phyloP scores from a whole-genome alignment of 2,797 vertebrate species.

The Loris lydekkerianus region DNA sequence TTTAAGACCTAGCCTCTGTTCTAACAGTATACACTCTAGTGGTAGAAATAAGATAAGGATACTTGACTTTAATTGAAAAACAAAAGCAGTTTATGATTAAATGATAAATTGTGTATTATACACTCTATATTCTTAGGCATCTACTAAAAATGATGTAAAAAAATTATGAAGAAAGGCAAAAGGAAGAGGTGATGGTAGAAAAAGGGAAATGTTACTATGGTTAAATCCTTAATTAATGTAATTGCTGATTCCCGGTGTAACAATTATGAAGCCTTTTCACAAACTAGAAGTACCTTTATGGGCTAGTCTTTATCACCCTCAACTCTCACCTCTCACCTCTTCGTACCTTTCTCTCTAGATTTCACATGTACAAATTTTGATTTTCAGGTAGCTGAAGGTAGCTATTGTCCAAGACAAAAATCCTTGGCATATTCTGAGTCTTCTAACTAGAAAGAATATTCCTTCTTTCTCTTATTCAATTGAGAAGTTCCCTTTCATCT shows the following conservation, averaged over 20 bases:
- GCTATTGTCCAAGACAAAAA: background rate
- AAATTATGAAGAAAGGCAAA: background rate
- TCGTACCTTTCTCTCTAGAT: background rate
- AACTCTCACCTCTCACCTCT: background rate
- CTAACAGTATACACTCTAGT: background rate
- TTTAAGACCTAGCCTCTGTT: background rate
- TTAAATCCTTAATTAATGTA: conserved; percentile 3
- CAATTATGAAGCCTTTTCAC: background rate
- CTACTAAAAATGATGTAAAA: background rate
- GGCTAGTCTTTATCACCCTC: background rate
- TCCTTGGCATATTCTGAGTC: background rate
- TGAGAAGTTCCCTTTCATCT: background rate
- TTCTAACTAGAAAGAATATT: background rate
- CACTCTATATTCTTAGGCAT: background rate
- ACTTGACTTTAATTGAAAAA: background rate
- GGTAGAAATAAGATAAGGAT: background rate
- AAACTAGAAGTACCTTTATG: background rate
- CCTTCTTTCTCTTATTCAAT: background rate
- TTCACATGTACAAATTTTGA: background rate
- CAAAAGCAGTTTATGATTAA: conserved; percentile 31
- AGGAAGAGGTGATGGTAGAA: background rate
- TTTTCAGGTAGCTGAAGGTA: background rate
- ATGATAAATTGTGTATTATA: background rate
- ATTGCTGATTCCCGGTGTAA: background rate
- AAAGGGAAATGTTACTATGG: background rate